Conservation (phyloP, 2,113 vertebrate genomes). For the Odobenus rosmarus region DNA sequence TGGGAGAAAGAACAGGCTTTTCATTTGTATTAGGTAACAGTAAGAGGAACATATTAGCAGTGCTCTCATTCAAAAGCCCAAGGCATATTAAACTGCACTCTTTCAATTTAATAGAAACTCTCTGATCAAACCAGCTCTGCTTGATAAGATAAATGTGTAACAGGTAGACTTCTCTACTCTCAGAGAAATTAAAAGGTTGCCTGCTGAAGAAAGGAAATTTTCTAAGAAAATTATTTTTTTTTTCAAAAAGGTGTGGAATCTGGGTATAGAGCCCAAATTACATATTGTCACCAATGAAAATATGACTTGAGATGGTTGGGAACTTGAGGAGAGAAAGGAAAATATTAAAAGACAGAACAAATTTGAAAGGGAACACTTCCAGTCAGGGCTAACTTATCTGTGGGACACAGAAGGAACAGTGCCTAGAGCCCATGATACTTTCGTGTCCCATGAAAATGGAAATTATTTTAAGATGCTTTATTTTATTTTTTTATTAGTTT, state of each 20-base stretch:
- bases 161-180: background rate
- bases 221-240: conserved; percentile 38
- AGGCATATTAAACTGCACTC: background rate
- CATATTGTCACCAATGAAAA: background rate
- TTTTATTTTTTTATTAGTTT: too few relatives aligned
- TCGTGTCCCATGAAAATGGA: background rate
- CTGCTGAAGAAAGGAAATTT: conserved; percentile 19
- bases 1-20: conserved; percentile 11
- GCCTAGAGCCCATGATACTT: background rate
- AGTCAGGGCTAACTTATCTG: background rate
- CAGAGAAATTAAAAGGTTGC: conserved; percentile 36
- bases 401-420: background rate
- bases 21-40: conserved; percentile 36
- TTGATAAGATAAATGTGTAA: background rate
- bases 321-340: background rate
- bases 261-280: background rate
- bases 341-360: background rate
- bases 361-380: background rate
- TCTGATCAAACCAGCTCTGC: conserved; percentile 6
- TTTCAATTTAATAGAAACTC: background rate
- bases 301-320: background rate
- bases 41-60: background rate
- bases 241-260: background rate
- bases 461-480: background rate
- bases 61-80: background rate